Conservation (phyloP, 2,113 vertebrate genomes). For the Neotoma lepida region DNA sequence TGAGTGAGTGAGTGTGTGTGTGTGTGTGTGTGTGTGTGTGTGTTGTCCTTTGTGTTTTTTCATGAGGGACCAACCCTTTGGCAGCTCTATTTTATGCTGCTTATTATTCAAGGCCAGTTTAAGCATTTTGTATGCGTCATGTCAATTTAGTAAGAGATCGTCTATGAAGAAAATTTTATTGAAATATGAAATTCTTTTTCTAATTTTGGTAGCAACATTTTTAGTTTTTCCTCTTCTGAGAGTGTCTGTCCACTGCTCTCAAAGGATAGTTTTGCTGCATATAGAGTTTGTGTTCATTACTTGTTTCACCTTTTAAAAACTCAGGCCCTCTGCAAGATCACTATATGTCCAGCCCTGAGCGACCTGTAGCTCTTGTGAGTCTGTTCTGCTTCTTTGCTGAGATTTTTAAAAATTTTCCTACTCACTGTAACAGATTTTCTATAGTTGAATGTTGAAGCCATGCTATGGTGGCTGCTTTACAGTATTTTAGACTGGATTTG, state of each 20-base stretch:
- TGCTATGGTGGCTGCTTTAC: background rate
- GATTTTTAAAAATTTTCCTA: background rate
- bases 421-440: background rate
- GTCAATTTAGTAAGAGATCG: background rate
- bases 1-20: background rate
- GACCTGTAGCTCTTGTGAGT: background rate
- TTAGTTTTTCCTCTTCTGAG: background rate
- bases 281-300: background rate
- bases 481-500: background rate
- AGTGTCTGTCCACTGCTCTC: background rate
- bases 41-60: background rate
- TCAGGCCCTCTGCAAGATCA: background rate
- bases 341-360: background rate
- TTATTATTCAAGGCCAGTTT: background rate
- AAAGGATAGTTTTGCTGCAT: slow-evolving; percentile 20
- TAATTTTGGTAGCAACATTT: background rate
- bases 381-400: background rate
- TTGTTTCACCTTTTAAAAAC: background rate
- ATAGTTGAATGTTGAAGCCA: background rate
- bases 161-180: background rate
- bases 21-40: too few species aligned
- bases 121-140: background rate
- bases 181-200: background rate
- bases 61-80: background rate
- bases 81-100: background rate